phyloP scores from a whole-genome alignment of 2,888 invertebrate species.

The Leucania comma region DNA sequence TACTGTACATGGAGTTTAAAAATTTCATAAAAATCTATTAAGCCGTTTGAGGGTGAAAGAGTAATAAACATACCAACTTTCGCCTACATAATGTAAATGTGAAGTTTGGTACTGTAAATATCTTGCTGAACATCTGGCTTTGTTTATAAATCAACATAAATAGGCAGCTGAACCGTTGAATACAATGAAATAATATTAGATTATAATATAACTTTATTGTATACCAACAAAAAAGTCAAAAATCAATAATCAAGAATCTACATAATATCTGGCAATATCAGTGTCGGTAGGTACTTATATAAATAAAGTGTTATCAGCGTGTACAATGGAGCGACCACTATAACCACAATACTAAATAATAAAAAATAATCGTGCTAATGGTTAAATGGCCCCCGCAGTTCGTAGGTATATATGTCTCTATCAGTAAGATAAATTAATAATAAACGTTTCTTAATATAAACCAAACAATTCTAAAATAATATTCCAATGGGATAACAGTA shows the following conservation, averaged over 20 bases:
- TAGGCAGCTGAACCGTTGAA: not conserved
- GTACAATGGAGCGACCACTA: slow-evolving; percentile 5
- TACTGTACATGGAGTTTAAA: too few species aligned
- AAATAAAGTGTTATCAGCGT: slow-evolving; percentile 5
- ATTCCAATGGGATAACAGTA: not conserved
- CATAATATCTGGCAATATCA: not conserved
- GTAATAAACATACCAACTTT: too few species aligned
- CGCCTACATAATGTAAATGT: too few species aligned
- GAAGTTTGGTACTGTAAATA: not conserved
- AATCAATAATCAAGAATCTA: too few species aligned
- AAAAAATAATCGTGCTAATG: not conserved
- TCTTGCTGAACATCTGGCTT: not conserved
- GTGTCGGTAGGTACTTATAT: not conserved
- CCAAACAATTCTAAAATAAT: not conserved
- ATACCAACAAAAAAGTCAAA: too few species aligned
- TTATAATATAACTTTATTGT: too few species aligned
- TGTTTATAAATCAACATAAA: not conserved
- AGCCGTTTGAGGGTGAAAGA: too few species aligned
- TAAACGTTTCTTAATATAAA: not conserved
- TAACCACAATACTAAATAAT: slow-evolving; percentile 6
- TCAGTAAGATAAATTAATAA: not conserved
- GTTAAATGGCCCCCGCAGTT: not conserved
- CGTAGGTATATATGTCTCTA: not conserved
- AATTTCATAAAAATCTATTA: too few species aligned
- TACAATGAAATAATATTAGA: too few species aligned